A percentile compares a stretch with the other conserved stretches of the same genome.
phyloP scores from a whole-genome alignment of 2,113 vertebrate genomes.

The Elanus axillaris region DNA sequence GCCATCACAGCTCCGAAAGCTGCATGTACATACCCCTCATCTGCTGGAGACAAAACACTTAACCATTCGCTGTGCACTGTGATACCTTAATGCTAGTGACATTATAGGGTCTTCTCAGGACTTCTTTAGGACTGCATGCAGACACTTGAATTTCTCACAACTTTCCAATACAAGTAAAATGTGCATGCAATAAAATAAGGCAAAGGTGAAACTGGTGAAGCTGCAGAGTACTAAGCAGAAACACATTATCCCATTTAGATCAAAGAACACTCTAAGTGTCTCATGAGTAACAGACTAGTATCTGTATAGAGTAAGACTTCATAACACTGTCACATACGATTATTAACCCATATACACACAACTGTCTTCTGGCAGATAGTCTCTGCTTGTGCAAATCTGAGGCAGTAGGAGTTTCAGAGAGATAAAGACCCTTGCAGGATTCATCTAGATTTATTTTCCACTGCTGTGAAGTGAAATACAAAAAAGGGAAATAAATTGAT shows the following conservation, averaged over 20 bases:
- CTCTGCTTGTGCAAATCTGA: background rate
- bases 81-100: background rate
- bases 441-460: background rate
- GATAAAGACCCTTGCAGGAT: background rate
- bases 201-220: background rate
- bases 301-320: background rate
- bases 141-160: background rate
- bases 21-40: accelerated
- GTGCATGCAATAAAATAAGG: background rate
- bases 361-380: background rate
- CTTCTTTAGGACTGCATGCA: background rate
- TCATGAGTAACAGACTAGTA: background rate
- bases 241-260: background rate
- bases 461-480: background rate
- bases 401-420: background rate
- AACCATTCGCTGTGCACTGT: background rate
- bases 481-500: background rate
- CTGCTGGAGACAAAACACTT: background rate
- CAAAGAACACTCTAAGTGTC: background rate
- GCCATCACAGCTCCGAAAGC: background rate
- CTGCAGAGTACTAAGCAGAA: background rate
- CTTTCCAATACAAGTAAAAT: background rate
- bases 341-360: background rate
- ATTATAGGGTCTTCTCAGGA: accelerated
- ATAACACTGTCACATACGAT: background rate